Evolutionary conservation across 1,140 invertebrate species (phyloP).

Genomic region (Drosophila parvula): DNA sequence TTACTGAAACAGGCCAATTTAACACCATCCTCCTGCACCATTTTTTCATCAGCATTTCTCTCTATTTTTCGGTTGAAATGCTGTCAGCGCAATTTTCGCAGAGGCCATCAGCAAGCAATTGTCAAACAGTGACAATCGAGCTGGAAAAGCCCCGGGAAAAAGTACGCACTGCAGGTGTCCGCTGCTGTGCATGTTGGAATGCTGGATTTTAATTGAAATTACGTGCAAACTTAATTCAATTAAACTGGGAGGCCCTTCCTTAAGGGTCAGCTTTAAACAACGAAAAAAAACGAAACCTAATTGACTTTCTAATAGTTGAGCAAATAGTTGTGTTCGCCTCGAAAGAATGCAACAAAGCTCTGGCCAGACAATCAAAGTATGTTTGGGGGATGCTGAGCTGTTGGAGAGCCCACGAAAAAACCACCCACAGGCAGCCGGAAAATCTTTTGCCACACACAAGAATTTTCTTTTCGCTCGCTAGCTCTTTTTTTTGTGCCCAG

Average conservation of each 20-base stretch:
- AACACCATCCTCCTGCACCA: neutral
- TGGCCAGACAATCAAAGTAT: slow-evolving; percentile 57
- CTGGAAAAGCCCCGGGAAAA: slow-evolving; percentile 32
- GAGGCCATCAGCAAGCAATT: slow-evolving; percentile 22
- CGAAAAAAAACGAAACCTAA: slow-evolving; percentile 43
- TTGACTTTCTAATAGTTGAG: slow-evolving; percentile 72
- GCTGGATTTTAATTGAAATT: slow-evolving; percentile 49
- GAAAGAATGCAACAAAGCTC: slow-evolving; percentile 50
- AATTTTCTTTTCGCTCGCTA: slow-evolving; percentile 37
- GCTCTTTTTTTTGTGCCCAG: slow-evolving; percentile 4
- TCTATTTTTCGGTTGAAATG: slow-evolving; percentile 41
- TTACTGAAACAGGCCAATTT: slow-evolving; percentile 26
- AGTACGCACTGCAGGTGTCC: slow-evolving; percentile 28
- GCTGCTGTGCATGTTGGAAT: neutral
- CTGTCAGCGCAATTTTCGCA: slow-evolving; percentile 36
- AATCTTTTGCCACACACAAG: slow-evolving; percentile 58
- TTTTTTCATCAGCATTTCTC: neutral
- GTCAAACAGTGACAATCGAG: slow-evolving; percentile 28
- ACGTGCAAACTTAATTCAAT: slow-evolving; percentile 41
- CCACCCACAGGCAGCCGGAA: slow-evolving; percentile 32
- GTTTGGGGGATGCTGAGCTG: neutral
- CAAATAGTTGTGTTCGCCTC: slow-evolving; percentile 58
- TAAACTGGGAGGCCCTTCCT: neutral
- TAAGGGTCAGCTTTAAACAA: slow-evolving; percentile 4
- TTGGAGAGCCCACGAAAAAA: slow-evolving; percentile 2